Percentiles rank a stretch among this genome's conserved stretches.
Conservation (phyloP, 2,797 vertebrate species). For the Sebastes minor region DNA sequence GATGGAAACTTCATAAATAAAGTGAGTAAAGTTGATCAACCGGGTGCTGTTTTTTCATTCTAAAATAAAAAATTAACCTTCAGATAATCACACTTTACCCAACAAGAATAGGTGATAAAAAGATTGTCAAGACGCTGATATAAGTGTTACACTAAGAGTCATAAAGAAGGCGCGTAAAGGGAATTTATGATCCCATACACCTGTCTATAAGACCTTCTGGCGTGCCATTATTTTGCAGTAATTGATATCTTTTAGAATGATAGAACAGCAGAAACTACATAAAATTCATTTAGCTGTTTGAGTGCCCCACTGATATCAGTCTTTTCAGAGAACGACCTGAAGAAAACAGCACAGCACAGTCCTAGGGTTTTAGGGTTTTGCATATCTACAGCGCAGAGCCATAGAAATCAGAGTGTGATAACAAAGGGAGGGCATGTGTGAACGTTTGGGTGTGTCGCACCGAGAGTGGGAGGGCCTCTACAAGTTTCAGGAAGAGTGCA, state of each 20-base stretch:
- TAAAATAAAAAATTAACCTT: background rate
- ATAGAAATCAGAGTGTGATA: background rate
- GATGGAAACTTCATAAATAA: background rate
- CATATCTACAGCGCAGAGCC: background rate
- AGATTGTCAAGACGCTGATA: background rate
- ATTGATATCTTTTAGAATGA: background rate
- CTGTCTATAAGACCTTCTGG: background rate
- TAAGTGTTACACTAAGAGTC: background rate
- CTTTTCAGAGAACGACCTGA: background rate
- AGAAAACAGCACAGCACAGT: background rate
- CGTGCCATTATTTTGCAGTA: background rate
- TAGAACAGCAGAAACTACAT: background rate
- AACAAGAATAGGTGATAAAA: background rate
- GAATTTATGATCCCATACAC: background rate
- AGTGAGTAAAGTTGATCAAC: background rate
- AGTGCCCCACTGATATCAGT: background rate
- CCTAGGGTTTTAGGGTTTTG: background rate
- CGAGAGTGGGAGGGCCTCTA: conserved; percentile 39
- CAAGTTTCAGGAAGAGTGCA: conserved; percentile 58
- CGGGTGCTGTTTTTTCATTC: too few relatives aligned
- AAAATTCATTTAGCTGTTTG: too few relatives aligned
- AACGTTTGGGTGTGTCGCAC: conserved; percentile 39
- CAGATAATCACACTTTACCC: background rate
- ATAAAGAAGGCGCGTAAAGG: background rate
- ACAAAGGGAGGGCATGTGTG: conserved; percentile 3